Conservation (phyloP, 2,113 vertebrate genomes). For the Chlamydotis undulata region DNA sequence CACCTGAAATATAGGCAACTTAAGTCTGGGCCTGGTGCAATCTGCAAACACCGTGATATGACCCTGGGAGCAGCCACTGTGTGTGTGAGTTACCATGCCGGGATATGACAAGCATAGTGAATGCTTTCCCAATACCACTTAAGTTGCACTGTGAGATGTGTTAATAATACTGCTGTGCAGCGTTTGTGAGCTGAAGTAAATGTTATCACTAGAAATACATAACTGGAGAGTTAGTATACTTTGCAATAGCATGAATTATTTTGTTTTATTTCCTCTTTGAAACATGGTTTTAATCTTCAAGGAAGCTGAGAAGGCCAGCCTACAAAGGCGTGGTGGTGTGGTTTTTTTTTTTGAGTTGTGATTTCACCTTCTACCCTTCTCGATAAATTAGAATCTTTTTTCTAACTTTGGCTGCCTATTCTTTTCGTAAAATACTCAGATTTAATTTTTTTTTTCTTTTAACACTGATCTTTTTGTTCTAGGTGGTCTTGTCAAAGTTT, state of each 20-base stretch:
- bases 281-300: not conserved
- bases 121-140: not conserved
- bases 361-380: not conserved
- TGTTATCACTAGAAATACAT: not conserved
- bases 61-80: not conserved
- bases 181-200: not conserved
- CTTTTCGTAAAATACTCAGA: constrained; percentile 18
- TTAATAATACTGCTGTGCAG: not conserved
- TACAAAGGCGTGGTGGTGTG: not conserved
- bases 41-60: not conserved
- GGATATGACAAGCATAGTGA: not conserved
- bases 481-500: constrained; percentile 98
- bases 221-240: not conserved
- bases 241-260: not conserved
- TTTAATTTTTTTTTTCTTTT: not conserved
- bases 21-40: not conserved
- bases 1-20: not conserved
- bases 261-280: not conserved
- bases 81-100: not conserved
- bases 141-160: not conserved
- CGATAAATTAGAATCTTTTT: not conserved
- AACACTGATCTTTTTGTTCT: constrained; percentile 44
- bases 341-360: not conserved
- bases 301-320: not conserved
- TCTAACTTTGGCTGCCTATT: not conserved